phyloP scores from a whole-genome alignment of 2,113 vertebrate species.

The western clawed frog (Xenopus tropicalis) region DNA sequence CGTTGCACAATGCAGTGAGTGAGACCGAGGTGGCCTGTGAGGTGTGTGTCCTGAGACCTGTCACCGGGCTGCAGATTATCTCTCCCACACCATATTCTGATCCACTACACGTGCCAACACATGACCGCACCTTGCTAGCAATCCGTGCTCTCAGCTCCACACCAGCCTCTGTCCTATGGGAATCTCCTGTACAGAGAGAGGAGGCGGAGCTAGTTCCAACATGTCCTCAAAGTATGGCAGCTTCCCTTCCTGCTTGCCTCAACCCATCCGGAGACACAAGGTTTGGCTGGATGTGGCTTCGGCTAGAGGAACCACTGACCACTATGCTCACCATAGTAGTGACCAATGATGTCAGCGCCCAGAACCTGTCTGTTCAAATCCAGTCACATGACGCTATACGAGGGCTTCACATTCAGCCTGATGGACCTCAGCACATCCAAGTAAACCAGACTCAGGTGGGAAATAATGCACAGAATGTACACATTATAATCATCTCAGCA shows the following conservation, averaged over 20 bases:
- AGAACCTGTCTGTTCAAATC: constrained; percentile 57
- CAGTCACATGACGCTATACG: constrained; percentile 56
- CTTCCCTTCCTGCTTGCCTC: constrained; percentile 47
- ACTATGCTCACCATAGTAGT: constrained; percentile 56
- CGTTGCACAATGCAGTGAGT: constrained; percentile 20
- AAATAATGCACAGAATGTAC: not conserved
- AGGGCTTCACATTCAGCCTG: constrained; percentile 62
- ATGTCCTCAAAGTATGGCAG: constrained; percentile 57
- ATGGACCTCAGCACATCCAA: constrained; percentile 55
- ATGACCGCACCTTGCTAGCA: constrained; percentile 52
- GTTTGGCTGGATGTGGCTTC: constrained; percentile 61
- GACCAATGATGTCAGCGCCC: constrained; percentile 48
- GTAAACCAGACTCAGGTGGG: constrained; percentile 63
- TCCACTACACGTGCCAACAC: constrained; percentile 56
- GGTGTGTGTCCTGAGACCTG: constrained; percentile 11
- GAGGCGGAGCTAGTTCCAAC: constrained; percentile 54
- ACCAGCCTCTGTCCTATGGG: constrained; percentile 63
- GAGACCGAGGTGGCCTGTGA: not conserved
- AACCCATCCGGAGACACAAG: constrained; percentile 47
- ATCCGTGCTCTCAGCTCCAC: constrained; percentile 56
- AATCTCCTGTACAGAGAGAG: constrained; percentile 52
- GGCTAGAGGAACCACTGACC: constrained; percentile 46
- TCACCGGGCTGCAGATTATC: constrained; percentile 55
- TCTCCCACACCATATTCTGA: constrained; percentile 55
- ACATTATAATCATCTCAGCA: too few relatives aligned